Percentiles rank a stretch among this genome's conserved stretches.
Conservation (phyloP, 2,113 vertebrate genomes). For the Fulica atra region DNA sequence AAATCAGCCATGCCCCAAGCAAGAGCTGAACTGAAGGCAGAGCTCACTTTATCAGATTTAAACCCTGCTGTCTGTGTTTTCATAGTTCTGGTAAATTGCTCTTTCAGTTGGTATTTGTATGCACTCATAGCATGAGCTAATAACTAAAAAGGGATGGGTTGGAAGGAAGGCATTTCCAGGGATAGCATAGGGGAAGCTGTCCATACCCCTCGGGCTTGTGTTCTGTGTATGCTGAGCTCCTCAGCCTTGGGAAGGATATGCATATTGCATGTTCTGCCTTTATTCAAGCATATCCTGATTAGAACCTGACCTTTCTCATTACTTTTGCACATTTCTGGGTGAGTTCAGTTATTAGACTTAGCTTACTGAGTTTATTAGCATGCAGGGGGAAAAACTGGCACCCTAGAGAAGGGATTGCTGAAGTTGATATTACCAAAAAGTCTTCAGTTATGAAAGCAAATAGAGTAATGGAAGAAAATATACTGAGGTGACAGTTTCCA, state of each 20-base stretch:
- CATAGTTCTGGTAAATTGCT: background rate
- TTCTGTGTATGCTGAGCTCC: background rate
- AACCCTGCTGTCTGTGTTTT: background rate
- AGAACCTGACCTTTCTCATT: background rate
- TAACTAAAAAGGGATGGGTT: background rate
- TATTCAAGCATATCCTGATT: background rate
- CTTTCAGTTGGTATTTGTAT: background rate
- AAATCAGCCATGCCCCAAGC: background rate
- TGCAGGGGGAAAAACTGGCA: background rate
- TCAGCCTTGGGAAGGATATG: background rate
- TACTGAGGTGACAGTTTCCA: background rate
- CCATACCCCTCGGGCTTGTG: background rate
- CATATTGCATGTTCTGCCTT: background rate
- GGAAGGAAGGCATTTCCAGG: background rate
- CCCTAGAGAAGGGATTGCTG: background rate
- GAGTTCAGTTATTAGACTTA: background rate
- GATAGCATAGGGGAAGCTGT: accelerated
- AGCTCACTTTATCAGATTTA: background rate
- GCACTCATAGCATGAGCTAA: background rate
- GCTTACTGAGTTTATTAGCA: background rate
- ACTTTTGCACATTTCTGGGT: background rate
- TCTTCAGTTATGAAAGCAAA: background rate
- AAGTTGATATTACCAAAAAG: background rate
- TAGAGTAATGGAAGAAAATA: background rate
- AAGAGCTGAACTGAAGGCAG: background rate